phyloP scores from a whole-genome alignment of 2,797 vertebrate species.

The Malacoctenus gilli region DNA sequence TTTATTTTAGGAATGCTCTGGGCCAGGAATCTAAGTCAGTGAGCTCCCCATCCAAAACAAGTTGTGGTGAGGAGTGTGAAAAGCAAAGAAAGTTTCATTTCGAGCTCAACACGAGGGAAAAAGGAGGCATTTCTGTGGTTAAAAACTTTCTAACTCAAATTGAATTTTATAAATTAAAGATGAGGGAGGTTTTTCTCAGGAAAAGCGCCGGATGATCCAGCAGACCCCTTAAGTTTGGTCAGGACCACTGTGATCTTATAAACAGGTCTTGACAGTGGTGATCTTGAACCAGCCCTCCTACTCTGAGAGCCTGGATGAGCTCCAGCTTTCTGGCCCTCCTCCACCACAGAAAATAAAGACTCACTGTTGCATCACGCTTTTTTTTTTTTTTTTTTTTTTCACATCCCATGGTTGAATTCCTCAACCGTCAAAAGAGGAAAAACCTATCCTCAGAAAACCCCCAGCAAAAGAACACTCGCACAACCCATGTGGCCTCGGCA shows the following conservation, averaged over 20 bases:
- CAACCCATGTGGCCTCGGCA: conserved; percentile 39
- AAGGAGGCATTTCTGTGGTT: too few relatives aligned
- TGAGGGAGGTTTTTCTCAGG: background rate
- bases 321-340: conserved; percentile 12
- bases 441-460: conserved; percentile 50
- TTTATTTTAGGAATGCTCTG: conserved; percentile 41
- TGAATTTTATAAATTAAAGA: conserved; percentile 3
- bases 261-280: background rate
- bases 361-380: conserved; percentile 41
- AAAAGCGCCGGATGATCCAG: background rate
- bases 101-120: too few relatives aligned
- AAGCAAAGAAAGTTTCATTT: too few relatives aligned
- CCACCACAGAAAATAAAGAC: conserved; percentile 39
- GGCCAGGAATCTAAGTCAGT: conserved; percentile 5
- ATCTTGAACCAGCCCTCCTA: conserved; percentile 15
- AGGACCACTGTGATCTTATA: conserved; percentile 14
- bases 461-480: conserved; percentile 57
- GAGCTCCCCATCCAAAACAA: conserved; percentile 20
- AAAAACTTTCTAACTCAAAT: conserved; percentile 17
- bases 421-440: conserved; percentile 39
- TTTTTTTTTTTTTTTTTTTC: too few relatives aligned
- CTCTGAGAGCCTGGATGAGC: conserved; percentile 8
- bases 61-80: background rate
- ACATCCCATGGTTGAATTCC: conserved; percentile 46
- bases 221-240: background rate